Percentiles rank a stretch among this genome's conserved stretches.
phyloP scores from a whole-genome alignment of 1,140 invertebrate genomes.

The Hestina assimilis region DNA sequence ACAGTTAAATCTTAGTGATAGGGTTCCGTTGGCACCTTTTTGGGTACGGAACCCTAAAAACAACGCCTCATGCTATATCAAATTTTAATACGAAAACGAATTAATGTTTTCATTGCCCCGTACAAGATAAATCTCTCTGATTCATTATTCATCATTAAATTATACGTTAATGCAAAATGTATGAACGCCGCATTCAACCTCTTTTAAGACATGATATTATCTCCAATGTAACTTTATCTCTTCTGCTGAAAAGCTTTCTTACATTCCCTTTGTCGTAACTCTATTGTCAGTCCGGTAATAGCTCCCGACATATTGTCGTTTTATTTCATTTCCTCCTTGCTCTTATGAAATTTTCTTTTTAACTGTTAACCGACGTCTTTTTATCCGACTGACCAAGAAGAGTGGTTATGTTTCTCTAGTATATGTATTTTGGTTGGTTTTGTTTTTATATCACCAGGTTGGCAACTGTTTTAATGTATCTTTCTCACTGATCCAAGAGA shows the following conservation, averaged over 20 bases:
- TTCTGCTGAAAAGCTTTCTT: conserved; percentile 51
- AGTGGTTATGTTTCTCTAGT: no score
- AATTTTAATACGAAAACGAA: no score
- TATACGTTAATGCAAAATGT: conserved; percentile 12
- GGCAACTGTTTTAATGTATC: no score
- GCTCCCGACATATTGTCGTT: conserved; percentile 63
- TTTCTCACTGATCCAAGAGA: no score
- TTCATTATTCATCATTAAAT: conserved; percentile 15
- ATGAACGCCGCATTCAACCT: conserved; percentile 19
- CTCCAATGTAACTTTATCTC: conserved; percentile 64
- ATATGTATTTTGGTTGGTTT: no score
- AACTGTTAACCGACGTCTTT: conserved; percentile 15
- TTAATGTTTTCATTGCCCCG: no score
- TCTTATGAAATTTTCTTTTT: conserved; percentile 60
- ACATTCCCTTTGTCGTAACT: conserved; percentile 61
- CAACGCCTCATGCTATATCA: no score
- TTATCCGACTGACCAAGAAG: no score
- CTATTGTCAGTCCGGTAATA: conserved; percentile 61
- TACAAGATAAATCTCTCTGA: background rate
- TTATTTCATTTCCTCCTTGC: conserved; percentile 57
- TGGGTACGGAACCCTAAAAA: no score
- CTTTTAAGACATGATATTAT: conserved; percentile 36
- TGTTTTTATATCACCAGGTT: no score
- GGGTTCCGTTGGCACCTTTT: no score
- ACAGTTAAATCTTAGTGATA: no score